Conservation (phyloP, 1,140 invertebrate genomes). For the Cyclargus thomasi region DNA sequence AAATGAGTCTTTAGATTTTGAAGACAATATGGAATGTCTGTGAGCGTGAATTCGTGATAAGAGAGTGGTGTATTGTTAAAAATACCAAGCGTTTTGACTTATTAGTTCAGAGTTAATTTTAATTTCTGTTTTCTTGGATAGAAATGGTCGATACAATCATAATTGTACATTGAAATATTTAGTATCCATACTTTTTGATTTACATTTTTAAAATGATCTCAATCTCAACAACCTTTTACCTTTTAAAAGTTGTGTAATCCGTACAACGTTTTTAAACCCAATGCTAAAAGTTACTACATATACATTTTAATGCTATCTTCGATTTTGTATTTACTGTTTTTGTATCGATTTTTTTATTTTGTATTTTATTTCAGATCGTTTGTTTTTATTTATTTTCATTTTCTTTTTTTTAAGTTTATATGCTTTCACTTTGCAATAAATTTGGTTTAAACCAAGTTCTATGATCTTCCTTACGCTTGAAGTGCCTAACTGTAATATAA, state of each 20-base stretch:
- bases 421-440: background rate
- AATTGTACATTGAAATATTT: background rate
- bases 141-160: no score
- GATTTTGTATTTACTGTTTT: background rate
- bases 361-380: background rate
- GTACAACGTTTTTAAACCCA: background rate
- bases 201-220: background rate
- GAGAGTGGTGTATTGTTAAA: background rate
- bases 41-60: no score
- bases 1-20: background rate
- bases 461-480: background rate
- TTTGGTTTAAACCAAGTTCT: background rate
- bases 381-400: background rate
- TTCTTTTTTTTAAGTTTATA: background rate
- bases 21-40: no score
- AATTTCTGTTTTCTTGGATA: no score
- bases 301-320: no score
- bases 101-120: no score
- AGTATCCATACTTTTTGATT: background rate
- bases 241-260: background rate
- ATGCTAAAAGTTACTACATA: background rate
- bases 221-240: background rate
- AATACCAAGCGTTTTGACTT: background rate
- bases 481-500: slow-evolving; percentile 24
- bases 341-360: background rate